A percentile compares a stretch with the other conserved stretches of the same genome.
These are phyloP conservation scores for Sciurus niger DNA, from an alignment of 2,113 vertebrate species.

Conservation along the genomic window DNA sequence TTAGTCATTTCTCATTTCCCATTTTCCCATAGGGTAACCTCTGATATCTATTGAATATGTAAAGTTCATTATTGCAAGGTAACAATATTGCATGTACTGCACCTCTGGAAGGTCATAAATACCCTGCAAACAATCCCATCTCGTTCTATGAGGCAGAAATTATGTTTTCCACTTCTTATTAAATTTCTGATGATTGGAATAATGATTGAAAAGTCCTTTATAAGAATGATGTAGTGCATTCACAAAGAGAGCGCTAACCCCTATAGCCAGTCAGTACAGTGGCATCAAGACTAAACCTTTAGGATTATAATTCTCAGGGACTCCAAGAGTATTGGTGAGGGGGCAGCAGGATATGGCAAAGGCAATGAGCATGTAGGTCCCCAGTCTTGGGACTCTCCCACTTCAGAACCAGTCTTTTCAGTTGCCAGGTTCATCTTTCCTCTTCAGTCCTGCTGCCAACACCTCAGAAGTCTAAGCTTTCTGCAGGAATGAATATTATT, in stretches of 20 bases:
- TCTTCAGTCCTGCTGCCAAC: background rate
- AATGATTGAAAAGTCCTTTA: constrained; percentile 70
- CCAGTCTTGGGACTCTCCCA: background rate
- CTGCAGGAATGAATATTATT: background rate
- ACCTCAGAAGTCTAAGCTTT: background rate
- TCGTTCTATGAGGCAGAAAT: constrained; percentile 70
- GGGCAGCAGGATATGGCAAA: background rate
- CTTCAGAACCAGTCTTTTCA: background rate
- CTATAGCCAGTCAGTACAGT: background rate
- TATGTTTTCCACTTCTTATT: constrained; percentile 68
- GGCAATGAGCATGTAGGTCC: background rate
- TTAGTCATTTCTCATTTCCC: constrained; percentile 49
- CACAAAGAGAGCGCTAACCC: background rate
- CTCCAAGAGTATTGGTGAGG: background rate
- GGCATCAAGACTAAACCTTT: background rate
- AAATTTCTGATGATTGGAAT: constrained; percentile 79
- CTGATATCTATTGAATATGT: constrained; percentile 61
- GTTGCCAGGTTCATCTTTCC: background rate
- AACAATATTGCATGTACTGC: background rate
- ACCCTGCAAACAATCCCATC: constrained; percentile 69
- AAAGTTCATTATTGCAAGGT: constrained; percentile 63
- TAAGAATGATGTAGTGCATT: background rate
- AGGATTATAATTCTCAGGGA: background rate
- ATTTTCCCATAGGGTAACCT: constrained; percentile 4
- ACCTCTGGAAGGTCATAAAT: constrained; percentile 70